A percentile compares a stretch with the other conserved stretches of the same genome.
phyloP scores from a whole-genome alignment of 2,888 invertebrate genomes.

The Cosmia trapezina region DNA sequence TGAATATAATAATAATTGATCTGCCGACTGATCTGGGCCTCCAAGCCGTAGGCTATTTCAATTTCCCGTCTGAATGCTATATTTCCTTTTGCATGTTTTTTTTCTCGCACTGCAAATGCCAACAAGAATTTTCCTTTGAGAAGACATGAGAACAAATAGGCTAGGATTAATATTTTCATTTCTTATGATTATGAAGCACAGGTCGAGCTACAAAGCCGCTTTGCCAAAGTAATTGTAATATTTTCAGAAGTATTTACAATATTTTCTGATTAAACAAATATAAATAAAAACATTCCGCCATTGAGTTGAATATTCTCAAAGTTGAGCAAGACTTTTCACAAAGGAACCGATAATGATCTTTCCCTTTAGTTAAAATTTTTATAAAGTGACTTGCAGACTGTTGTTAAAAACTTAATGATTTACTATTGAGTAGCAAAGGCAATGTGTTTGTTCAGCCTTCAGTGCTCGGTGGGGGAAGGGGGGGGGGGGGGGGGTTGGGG shows the following conservation, averaged over 20 bases:
- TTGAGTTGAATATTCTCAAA: not conserved
- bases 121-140: constrained; percentile 20
- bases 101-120: not conserved
- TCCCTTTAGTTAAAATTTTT: constrained; percentile 12
- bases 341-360: not conserved
- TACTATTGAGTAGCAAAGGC: constrained; percentile 9
- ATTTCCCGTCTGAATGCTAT: constrained; percentile 42
- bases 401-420: constrained; percentile 22
- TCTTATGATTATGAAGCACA: constrained; percentile 6
- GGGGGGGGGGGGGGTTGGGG: too few relatives aligned
- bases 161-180: constrained; percentile 24
- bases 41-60: constrained; percentile 37
- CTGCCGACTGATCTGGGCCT: not conserved
- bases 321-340: not conserved
- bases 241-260: constrained; percentile 1
- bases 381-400: constrained; percentile 4
- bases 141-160: constrained; percentile 14
- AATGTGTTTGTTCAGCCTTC: constrained; percentile 36
- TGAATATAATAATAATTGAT: constrained; percentile 44
- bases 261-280: constrained; percentile 13
- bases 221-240: constrained; percentile 23
- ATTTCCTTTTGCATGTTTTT: constrained; percentile 35
- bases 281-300: not conserved
- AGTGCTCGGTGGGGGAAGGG: not conserved
- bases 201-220: not conserved